phyloP scores from a whole-genome alignment of 2,797 vertebrate species.

The Sebastes jordani region DNA sequence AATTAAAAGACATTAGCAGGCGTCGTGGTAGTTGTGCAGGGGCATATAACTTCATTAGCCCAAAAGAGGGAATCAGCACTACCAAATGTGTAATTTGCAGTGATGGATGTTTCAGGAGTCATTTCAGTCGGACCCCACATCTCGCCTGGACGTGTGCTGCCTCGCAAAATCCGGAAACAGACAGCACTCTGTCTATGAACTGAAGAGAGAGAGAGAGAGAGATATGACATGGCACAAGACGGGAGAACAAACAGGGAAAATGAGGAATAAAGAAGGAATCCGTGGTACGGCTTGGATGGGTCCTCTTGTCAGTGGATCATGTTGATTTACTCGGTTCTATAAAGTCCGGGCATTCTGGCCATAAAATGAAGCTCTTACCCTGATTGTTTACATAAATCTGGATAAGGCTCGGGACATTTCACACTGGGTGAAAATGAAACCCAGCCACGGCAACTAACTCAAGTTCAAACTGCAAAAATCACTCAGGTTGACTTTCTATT shows the following conservation, averaged over 20 bases:
- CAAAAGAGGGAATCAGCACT: conserved; percentile 71
- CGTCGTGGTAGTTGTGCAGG: conserved; percentile 66
- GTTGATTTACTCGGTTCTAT: conserved; percentile 61
- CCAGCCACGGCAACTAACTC: conserved; percentile 3
- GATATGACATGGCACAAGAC: neutral
- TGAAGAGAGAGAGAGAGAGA: neutral
- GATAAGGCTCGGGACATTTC: conserved; percentile 37
- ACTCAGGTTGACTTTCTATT: conserved; percentile 20
- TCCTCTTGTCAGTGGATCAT: conserved; percentile 21
- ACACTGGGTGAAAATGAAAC: conserved; percentile 37
- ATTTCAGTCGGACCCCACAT: conserved; percentile 49
- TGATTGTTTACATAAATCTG: conserved; percentile 69
- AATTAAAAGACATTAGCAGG: conserved; percentile 80
- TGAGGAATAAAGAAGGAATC: conserved; percentile 20
- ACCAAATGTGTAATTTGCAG: conserved; percentile 69
- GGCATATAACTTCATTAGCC: conserved; percentile 77
- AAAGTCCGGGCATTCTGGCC: conserved; percentile 29
- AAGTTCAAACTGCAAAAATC: conserved; percentile 1
- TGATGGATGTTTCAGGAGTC: conserved; percentile 70
- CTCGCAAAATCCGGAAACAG: conserved; percentile 40
- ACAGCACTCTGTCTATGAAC: neutral
- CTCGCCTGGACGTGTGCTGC: conserved; percentile 47
- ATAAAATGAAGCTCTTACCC: conserved; percentile 59
- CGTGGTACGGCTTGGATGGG: neutral
- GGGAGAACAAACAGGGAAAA: conserved; percentile 32